Conservation (phyloP, 2,797 vertebrate genomes). For the Sparus aurata region DNA sequence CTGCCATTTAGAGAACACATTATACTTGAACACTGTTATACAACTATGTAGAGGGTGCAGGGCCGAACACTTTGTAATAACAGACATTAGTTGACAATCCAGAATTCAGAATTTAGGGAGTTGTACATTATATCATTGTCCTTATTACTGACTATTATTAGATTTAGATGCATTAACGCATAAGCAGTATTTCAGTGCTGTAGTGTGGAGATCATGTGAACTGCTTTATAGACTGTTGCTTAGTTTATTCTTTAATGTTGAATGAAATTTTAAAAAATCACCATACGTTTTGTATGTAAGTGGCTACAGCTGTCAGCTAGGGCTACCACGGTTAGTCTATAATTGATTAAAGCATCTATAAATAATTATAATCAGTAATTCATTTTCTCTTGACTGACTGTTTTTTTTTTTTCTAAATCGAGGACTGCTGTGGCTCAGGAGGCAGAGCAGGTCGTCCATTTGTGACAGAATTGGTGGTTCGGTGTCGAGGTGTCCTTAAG, state of each 20-base stretch:
- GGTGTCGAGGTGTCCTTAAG: constrained; percentile 10
- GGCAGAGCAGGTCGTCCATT: not conserved
- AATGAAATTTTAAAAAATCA: not conserved
- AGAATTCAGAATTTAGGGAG: not conserved
- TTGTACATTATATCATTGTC: too few species aligned
- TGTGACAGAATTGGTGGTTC: not conserved
- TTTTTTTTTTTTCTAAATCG: not conserved
- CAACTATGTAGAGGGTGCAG: not conserved
- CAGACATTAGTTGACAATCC: not conserved
- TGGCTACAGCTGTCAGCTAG: not conserved
- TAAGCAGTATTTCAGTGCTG: not conserved
- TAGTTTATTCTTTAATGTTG: not conserved
- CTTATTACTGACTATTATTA: too few species aligned
- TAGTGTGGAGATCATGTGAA: not conserved
- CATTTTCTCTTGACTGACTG: not conserved
- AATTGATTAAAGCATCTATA: not conserved
- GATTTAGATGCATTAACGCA: too few species aligned
- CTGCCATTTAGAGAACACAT: constrained; percentile 14
- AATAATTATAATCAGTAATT: not conserved
- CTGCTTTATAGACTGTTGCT: not conserved
- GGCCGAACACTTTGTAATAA: not conserved
- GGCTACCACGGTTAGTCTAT: not conserved
- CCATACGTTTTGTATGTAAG: not conserved
- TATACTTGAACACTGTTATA: not conserved
- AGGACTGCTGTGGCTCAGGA: not conserved